Base-by-base conservation (phyloP, 2,888 invertebrate genomes). In the Smittia aterrima region DNA sequence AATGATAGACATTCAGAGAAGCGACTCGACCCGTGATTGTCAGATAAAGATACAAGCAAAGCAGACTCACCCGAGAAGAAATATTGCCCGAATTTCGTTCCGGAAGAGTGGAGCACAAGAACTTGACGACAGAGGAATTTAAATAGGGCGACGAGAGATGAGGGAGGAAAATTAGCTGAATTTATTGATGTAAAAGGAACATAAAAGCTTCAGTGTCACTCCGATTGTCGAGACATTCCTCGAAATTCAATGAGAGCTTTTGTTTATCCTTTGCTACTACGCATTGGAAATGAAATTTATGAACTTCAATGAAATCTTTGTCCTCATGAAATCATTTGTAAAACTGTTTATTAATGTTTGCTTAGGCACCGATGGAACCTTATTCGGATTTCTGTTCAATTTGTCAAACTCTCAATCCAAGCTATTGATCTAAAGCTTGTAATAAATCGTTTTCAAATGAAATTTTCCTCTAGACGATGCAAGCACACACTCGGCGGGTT, bases 371-470 rank as follows among this genome's bases (percentile, higher is more conserved):
- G 16, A 47, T 47, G 47, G 13, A 58, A 2, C 25, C 38, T 16
- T 11, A 9, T 24, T 38, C 27, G 20, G 40, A 18, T 24, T 67
- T 67, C 67, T 40, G n/a, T 41, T 41, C 41, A 67, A 67, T 67
- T 67, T 67, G 38, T 67, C 67, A 67, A 40, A 40, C 47, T 41
- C 20, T 11, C 13, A 41, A 22, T 38, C 7, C 6, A 22, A 18
- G 67, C 1, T 66, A 66, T 66, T 66, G 27, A 38, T 66, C 66
- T 38, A 41, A 22, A 16, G 18, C 40, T 41, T 22, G 20, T 67
- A 67, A 67, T 41, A 67, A 67, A 67, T 67, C 67, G 47, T 67
- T 41, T 40, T 67, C 41, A 22, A 41, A 18, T 9, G 25, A 16
- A 18, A 32, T 2, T 67, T 13, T 47, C 22, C 20, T n/a, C 41